These are phyloP conservation scores for Cheirogaleus medius DNA, from an alignment of 2,113 vertebrate species.

Conservation along the genomic window DNA sequence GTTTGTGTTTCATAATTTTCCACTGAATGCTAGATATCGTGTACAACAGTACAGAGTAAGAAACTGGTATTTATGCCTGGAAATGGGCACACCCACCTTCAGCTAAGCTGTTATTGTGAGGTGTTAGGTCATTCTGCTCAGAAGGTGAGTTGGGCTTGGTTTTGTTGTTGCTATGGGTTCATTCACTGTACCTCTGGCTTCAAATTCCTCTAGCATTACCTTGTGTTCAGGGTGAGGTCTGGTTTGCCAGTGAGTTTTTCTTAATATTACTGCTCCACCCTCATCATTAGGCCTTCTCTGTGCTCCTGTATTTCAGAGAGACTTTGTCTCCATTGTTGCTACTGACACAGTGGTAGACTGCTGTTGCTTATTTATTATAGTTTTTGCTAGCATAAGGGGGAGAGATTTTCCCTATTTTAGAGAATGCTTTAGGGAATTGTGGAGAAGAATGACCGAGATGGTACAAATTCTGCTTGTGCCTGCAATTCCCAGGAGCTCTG, in stretches of 20 bases:
- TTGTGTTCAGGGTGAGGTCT: background rate
- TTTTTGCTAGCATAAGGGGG: background rate
- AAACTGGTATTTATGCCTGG: background rate
- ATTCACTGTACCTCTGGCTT: background rate
- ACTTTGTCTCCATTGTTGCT: background rate
- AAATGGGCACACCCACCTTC: background rate
- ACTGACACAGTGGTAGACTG: background rate
- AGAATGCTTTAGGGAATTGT: background rate
- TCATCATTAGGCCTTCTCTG: background rate
- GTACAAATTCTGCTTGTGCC: background rate
- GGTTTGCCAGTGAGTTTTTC: background rate
- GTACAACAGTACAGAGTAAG: background rate
- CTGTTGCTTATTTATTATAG: background rate
- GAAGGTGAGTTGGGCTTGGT: background rate
- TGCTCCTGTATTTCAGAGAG: too few relatives aligned
- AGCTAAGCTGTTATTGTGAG: background rate
- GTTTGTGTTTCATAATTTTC: background rate
- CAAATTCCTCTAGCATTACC: background rate
- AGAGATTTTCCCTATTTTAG: background rate
- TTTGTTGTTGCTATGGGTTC: background rate
- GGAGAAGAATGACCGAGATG: background rate
- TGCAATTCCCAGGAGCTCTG: background rate
- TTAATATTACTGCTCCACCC: background rate
- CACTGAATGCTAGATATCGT: background rate
- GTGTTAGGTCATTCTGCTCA: background rate